phyloP scores from a whole-genome alignment of 1,140 invertebrate genomes.

The Leucophenga varia region DNA sequence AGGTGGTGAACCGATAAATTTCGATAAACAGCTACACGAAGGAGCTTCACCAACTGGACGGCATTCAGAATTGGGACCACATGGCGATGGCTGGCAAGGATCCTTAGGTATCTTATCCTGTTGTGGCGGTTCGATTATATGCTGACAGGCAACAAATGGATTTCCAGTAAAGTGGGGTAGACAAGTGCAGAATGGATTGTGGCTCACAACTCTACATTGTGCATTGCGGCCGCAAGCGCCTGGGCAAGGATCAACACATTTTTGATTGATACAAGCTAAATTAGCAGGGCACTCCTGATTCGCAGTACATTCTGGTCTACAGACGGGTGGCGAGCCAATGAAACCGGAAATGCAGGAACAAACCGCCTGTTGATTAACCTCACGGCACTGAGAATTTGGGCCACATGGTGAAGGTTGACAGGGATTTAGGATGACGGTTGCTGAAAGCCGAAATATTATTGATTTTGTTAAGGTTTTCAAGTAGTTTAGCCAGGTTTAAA shows the following conservation, averaged over 20 bases:
- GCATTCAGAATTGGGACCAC: slow-evolving; percentile 74
- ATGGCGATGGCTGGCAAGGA: slow-evolving; percentile 73
- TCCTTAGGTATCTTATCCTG: slow-evolving; percentile 65
- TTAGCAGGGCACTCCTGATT: slow-evolving; percentile 66
- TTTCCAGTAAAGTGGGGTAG: slow-evolving; percentile 72
- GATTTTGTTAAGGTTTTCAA: slow-evolving; percentile 55
- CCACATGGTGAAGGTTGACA: slow-evolving; percentile 77
- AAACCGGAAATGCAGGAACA: slow-evolving; percentile 63
- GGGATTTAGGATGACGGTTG: slow-evolving; percentile 59
- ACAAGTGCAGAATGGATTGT: slow-evolving; percentile 76
- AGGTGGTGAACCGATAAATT: slow-evolving; percentile 72
- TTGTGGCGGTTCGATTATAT: slow-evolving; percentile 72
- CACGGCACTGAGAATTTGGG: slow-evolving; percentile 70
- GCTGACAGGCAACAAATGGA: slow-evolving; percentile 63
- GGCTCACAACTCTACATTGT: slow-evolving; percentile 71
- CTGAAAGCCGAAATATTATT: slow-evolving; percentile 68
- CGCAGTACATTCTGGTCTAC: slow-evolving; percentile 61
- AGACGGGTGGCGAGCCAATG: slow-evolving; percentile 60
- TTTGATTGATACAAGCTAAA: slow-evolving; percentile 69
- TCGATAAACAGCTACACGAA: slow-evolving; percentile 68
- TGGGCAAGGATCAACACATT: slow-evolving; percentile 72
- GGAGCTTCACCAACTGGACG: slow-evolving; percentile 63
- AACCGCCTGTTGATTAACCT: slow-evolving; percentile 60
- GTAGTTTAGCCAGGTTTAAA: slow-evolving; percentile 9
- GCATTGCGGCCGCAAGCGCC: slow-evolving; percentile 70